Conservation (phyloP, 2,113 vertebrate genomes). For the Petrocephalus microphthalmus region DNA sequence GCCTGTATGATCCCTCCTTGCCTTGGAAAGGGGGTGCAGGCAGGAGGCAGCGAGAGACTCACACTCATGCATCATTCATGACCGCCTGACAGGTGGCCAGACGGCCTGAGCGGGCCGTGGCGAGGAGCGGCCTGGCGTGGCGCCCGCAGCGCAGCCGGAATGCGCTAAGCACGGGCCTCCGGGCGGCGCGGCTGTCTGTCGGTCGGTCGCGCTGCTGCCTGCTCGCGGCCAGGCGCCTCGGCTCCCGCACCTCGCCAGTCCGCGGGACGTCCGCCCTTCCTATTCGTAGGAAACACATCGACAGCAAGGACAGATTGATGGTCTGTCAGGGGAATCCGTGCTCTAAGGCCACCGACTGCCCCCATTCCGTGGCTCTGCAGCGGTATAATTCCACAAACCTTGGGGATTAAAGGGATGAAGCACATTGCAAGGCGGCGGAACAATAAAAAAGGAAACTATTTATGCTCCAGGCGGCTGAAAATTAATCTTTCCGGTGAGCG, state of each 20-base stretch:
- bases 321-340: background rate
- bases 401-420: background rate
- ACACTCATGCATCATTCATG: conserved; percentile 12
- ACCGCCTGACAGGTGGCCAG: background rate
- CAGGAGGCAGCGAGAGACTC: background rate
- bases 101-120: background rate
- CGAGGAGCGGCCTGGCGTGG: background rate
- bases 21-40: background rate
- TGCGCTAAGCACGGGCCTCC: background rate
- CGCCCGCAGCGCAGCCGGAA: background rate
- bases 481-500: background rate
- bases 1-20: background rate
- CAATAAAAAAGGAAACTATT: background rate
- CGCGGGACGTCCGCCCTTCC: background rate
- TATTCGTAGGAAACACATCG: background rate
- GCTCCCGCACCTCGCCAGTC: background rate
- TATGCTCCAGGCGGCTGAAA: background rate
- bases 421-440: background rate
- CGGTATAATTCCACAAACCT: background rate
- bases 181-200: background rate
- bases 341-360: background rate
- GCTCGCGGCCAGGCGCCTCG: background rate
- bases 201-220: background rate
- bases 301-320: background rate
- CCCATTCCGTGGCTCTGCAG: background rate